These are phyloP conservation scores for Falcaria lacertinaria DNA, from an alignment of 2,888 invertebrate genomes.

Conservation along the genomic window DNA sequence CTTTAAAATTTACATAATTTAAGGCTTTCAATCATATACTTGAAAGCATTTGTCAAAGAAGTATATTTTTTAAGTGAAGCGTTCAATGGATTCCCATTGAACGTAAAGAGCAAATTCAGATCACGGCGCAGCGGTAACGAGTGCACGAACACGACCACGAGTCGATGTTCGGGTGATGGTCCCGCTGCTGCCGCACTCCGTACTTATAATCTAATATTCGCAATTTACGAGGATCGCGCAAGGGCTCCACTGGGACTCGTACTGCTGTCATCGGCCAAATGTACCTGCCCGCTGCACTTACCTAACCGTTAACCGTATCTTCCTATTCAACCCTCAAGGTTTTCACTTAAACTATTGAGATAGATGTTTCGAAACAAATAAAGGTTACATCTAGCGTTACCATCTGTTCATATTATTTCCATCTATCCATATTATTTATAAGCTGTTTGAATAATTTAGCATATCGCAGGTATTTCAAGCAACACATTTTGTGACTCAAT, in stretches of 20 bases:
- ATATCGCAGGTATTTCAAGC: too few relatives aligned
- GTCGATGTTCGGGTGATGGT: conserved; percentile 71
- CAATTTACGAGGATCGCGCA: conserved; percentile 76
- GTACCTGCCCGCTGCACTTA: conserved; percentile 70
- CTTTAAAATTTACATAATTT: too few relatives aligned
- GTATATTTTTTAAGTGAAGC: too few relatives aligned
- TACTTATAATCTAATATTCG: conserved; percentile 79
- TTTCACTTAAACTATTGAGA: background rate
- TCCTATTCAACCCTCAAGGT: conserved; percentile 16
- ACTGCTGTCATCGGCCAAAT: conserved; percentile 68
- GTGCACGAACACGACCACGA: conserved; percentile 36
- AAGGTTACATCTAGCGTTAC: too few relatives aligned
- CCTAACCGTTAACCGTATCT: conserved; percentile 54
- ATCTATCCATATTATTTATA: too few relatives aligned
- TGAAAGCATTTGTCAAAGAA: too few relatives aligned
- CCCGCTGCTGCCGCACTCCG: conserved; percentile 64
- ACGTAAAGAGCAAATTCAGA: conserved; percentile 62
- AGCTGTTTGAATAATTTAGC: too few relatives aligned
- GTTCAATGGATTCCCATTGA: conserved; percentile 49
- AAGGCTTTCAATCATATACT: too few relatives aligned
- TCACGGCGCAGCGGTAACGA: conserved; percentile 63
- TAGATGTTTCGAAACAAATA: too few relatives aligned
- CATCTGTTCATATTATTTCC: too few relatives aligned
- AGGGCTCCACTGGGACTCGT: conserved; percentile 66
- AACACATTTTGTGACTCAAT: background rate